phyloP scores from a whole-genome alignment of 2,888 invertebrate genomes.

The Nemotelus pantherinus region DNA sequence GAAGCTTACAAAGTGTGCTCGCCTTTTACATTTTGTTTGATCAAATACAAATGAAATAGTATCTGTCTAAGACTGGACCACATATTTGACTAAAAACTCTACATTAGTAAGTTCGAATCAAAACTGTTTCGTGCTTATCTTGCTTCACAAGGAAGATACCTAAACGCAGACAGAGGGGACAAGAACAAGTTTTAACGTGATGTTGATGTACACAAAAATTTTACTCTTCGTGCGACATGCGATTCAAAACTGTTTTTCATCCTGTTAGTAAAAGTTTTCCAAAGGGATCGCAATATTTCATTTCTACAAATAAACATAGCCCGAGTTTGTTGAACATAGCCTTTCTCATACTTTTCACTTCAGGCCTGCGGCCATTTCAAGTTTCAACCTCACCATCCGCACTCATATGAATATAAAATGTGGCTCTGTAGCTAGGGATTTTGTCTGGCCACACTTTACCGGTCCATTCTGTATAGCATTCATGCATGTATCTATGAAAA shows the following conservation, averaged over 20 bases:
- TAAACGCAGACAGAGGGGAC: too few relatives aligned
- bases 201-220: too few relatives aligned
- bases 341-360: conserved; percentile 16
- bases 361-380: background rate
- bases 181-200: too few relatives aligned
- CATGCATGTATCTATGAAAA: conserved; percentile 10
- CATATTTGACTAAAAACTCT: conserved; percentile 18
- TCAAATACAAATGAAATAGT: background rate
- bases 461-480: background rate
- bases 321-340: conserved; percentile 13
- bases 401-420: conserved; percentile 12
- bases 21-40: conserved; percentile 17
- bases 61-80: background rate
- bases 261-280: conserved; percentile 22
- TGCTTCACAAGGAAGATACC: too few relatives aligned
- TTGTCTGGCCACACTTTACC: conserved; percentile 23
- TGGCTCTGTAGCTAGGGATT: background rate
- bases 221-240: too few relatives aligned
- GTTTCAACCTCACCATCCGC: background rate
- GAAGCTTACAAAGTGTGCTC: conserved; percentile 18
- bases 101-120: background rate
- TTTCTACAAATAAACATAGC: conserved; percentile 39
- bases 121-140: background rate
- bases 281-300: conserved; percentile 36
- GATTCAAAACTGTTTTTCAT: conserved; percentile 15